phyloP scores from a whole-genome alignment of 2,888 invertebrate genomes.

The Octodonta nipae region DNA sequence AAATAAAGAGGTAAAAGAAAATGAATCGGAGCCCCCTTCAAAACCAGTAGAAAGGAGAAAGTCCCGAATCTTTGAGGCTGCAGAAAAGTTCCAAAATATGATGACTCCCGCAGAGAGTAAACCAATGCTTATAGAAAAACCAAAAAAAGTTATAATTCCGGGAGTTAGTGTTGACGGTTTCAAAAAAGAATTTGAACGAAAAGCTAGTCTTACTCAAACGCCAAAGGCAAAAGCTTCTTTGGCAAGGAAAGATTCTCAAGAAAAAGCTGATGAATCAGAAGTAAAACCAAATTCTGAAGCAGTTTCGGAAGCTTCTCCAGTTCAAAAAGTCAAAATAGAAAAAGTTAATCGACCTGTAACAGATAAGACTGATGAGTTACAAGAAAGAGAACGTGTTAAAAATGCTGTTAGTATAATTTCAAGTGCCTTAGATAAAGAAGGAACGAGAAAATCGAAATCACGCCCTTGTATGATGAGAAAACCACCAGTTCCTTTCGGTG shows the following conservation, averaged over 20 bases:
- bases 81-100: constrained; percentile 54
- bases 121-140: constrained; percentile 38
- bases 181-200: constrained; percentile 73
- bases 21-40: constrained; percentile 24
- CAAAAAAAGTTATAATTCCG: constrained; percentile 69
- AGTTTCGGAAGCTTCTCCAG: neutral
- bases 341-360: constrained; percentile 10
- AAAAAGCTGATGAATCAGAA: constrained; percentile 22
- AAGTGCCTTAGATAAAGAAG: constrained; percentile 46
- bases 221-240: constrained; percentile 24
- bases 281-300: too few species aligned
- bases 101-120: constrained; percentile 30
- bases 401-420: constrained; percentile 62
- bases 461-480: constrained; percentile 39
- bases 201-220: constrained; percentile 48
- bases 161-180: constrained; percentile 72
- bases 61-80: constrained; percentile 56
- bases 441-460: constrained; percentile 35
- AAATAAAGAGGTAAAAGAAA: constrained; percentile 17
- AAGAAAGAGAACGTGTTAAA: constrained; percentile 45
- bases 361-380: constrained; percentile 29
- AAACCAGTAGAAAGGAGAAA: constrained; percentile 47
- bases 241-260: constrained; percentile 22
- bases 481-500: constrained; percentile 54
- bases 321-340: too few species aligned